A percentile compares a stretch with the other conserved stretches of the same genome.
Conservation (phyloP, 1,140 invertebrate genomes). For the Drosophila pandora region DNA sequence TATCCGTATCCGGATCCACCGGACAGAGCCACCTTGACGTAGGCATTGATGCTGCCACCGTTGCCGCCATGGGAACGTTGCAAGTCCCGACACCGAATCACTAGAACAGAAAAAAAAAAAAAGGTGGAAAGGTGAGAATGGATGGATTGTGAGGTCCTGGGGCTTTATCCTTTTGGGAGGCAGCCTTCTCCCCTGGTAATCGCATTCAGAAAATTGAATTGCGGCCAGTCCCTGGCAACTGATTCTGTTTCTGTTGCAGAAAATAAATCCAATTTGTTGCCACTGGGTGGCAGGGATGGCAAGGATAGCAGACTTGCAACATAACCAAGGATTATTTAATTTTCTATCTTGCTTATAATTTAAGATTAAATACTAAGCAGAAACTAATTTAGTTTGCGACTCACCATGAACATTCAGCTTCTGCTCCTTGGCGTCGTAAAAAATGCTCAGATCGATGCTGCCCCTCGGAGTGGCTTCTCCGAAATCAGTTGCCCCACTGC, state of each 20-base stretch:
- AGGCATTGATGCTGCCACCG: slow-evolving; percentile 84
- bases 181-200: slow-evolving; percentile 4
- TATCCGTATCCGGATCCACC: slow-evolving; percentile 7
- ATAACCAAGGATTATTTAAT: not conserved
- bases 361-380: not conserved
- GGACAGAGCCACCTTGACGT: slow-evolving; percentile 83
- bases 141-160: no score
- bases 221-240: not conserved
- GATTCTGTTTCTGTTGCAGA: not conserved
- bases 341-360: not conserved
- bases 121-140: not conserved
- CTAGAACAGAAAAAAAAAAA: slow-evolving; percentile 61
- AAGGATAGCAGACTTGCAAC: not conserved
- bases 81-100: slow-evolving; percentile 84
- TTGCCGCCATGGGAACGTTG: slow-evolving; percentile 77
- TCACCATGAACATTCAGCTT: slow-evolving; percentile 83
- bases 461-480: slow-evolving; percentile 39
- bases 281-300: not conserved
- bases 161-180: not conserved
- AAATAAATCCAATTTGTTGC: slow-evolving; percentile 3
- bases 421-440: slow-evolving; percentile 54
- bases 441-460: slow-evolving; percentile 70
- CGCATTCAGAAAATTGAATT: not conserved
- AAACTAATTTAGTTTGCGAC: slow-evolving; percentile 46
- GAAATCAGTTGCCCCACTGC: not conserved